Percentiles rank a stretch among this genome's conserved stretches.
Evolutionary conservation across 2,888 invertebrate genomes (phyloP).

Genomic region (Cerceris ruficornis): DNA sequence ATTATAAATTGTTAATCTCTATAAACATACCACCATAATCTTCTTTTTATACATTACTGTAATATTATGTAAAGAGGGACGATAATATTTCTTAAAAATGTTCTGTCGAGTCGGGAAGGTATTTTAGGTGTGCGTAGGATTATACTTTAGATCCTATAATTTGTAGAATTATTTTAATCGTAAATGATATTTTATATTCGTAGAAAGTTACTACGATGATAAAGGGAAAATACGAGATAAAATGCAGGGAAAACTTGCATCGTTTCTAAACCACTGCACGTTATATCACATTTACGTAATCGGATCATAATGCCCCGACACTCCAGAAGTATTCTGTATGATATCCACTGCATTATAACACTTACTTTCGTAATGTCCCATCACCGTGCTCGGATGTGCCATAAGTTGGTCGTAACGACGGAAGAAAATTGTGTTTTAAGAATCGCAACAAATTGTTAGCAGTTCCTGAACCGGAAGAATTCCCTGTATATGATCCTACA

Average conservation of each 20-base stretch:
- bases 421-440: conserved; percentile 36
- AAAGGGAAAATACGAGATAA: neutral
- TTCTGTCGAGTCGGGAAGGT: too few relatives aligned
- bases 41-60: too few relatives aligned
- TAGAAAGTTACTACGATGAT: neutral
- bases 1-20: too few relatives aligned
- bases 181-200: too few relatives aligned
- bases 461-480: conserved; percentile 33
- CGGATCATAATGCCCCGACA: conserved; percentile 27
- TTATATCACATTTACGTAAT: conserved; percentile 39
- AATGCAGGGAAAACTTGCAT: conserved; percentile 1
- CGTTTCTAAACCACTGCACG: conserved; percentile 21
- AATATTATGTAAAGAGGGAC: too few relatives aligned
- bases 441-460: conserved; percentile 49
- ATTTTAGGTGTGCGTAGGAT: too few relatives aligned
- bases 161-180: too few relatives aligned
- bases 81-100: too few relatives aligned
- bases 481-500: conserved; percentile 17
- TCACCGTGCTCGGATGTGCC: conserved; percentile 42
- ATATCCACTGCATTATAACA: conserved; percentile 37
- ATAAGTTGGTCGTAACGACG: conserved; percentile 44
- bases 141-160: too few relatives aligned
- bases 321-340: conserved; percentile 14
- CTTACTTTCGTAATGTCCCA: conserved; percentile 51
- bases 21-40: too few relatives aligned